Percentiles rank a stretch among this genome's conserved stretches.
Evolutionary conservation across 1,140 invertebrate genomes (phyloP).

Genomic region (Nasonia giraulti): DNA sequence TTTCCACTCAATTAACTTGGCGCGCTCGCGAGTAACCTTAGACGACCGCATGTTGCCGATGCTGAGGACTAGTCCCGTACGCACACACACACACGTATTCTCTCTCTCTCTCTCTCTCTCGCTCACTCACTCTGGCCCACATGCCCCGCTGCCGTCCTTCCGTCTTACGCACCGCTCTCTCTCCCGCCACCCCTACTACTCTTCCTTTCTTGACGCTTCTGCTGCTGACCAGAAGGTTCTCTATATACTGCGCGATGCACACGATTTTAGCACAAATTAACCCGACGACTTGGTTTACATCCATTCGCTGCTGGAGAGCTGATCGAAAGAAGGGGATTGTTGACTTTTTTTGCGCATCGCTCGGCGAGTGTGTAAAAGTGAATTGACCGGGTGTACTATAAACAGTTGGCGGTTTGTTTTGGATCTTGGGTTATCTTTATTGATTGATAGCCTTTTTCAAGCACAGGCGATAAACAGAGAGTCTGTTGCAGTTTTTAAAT

Average conservation of each 20-base stretch:
- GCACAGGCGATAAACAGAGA: neutral
- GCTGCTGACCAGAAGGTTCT: neutral
- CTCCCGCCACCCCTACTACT: neutral
- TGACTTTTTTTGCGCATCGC: neutral
- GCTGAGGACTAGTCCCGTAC: neutral
- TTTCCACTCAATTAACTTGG: constrained; percentile 73
- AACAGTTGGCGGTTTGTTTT: neutral
- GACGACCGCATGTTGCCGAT: constrained; percentile 52
- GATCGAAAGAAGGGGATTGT: neutral
- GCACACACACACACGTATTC: neutral
- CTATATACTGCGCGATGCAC: neutral
- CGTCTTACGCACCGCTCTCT: constrained; percentile 36
- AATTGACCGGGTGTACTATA: neutral
- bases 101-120: too few species aligned
- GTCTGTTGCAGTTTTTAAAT: too few species aligned
- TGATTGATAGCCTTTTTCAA: neutral
- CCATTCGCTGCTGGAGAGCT: too few species aligned
- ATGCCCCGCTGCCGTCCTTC: constrained; percentile 33
- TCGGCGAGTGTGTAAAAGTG: neutral
- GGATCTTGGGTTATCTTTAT: neutral
- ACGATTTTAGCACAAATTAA: neutral
- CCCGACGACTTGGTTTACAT: constrained; percentile 9
- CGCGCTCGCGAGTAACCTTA: constrained; percentile 66
- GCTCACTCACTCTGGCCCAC: neutral
- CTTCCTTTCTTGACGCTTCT: neutral